Conservation (phyloP, 2,888 invertebrate genomes). For the Eurytoma adleriae region DNA sequence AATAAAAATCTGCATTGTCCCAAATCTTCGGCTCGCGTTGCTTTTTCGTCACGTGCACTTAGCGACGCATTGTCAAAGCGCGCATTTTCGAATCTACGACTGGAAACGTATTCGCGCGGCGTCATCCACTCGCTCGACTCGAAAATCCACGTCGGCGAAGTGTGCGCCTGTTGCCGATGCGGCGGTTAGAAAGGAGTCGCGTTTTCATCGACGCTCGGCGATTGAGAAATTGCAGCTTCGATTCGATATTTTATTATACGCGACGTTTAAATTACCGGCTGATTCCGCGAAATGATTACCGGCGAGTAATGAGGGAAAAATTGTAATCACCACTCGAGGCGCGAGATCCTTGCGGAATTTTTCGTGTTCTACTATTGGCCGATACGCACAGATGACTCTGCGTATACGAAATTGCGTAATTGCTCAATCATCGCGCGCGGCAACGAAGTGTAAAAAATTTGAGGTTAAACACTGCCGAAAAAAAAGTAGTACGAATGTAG, state of each 20-base stretch:
- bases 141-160: neutral
- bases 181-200: constrained; percentile 20
- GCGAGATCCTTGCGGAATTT: neutral
- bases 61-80: neutral
- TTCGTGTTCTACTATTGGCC: neutral
- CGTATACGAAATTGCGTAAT: constrained; percentile 17
- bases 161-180: constrained; percentile 20
- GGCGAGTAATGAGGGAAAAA: too few relatives aligned
- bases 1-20: constrained; percentile 70
- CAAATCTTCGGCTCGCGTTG: constrained; percentile 69
- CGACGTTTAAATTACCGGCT: too few relatives aligned
- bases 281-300: too few relatives aligned
- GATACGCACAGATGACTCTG: constrained; percentile 4
- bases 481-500: neutral
- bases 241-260: neutral
- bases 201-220: constrained; percentile 6
- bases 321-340: too few relatives aligned
- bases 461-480: constrained; percentile 12
- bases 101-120: constrained; percentile 21
- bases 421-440: constrained; percentile 14
- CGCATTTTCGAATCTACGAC: neutral
- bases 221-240: neutral
- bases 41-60: constrained; percentile 71
- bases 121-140: constrained; percentile 38
- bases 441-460: constrained; percentile 4